These are phyloP conservation scores for Progne subis DNA, from an alignment of 2,113 vertebrate species.

Conservation along the genomic window DNA sequence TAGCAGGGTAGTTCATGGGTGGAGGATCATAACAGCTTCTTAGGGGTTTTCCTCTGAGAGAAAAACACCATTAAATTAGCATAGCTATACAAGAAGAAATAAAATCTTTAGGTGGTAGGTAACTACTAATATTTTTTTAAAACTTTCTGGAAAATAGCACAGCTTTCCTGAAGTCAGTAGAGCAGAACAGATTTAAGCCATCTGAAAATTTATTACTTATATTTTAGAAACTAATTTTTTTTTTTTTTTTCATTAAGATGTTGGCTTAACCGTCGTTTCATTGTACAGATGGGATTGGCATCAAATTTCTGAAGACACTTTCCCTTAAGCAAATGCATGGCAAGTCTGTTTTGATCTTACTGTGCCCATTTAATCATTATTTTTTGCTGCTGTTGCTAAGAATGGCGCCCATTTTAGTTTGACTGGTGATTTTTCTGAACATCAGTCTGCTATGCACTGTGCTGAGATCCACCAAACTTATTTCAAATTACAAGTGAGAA, in stretches of 20 bases:
- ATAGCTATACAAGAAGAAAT: background rate
- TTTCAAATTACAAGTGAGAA: slow-evolving; percentile 60
- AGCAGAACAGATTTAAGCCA: background rate
- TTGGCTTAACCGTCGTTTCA: background rate
- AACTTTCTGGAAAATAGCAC: background rate
- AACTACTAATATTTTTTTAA: background rate
- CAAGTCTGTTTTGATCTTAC: background rate
- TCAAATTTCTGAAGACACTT: background rate
- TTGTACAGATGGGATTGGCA: background rate
- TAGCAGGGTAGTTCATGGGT: background rate
- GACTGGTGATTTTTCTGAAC: slow-evolving; percentile 44
- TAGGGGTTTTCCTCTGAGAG: background rate
- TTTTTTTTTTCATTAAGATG: background rate
- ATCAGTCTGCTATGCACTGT: slow-evolving; percentile 1
- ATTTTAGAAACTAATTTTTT: background rate
- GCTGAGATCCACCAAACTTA: slow-evolving; percentile 49
- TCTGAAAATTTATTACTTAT: background rate
- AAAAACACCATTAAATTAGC: background rate
- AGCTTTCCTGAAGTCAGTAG: background rate
- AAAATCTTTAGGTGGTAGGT: background rate
- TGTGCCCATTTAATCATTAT: background rate
- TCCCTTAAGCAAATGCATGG: background rate
- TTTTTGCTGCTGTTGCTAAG: slow-evolving; percentile 6
- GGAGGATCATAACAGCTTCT: background rate
- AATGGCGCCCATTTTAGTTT: background rate